Conservation (phyloP, 2,888 invertebrate genomes). For the Laspeyria flexula region DNA sequence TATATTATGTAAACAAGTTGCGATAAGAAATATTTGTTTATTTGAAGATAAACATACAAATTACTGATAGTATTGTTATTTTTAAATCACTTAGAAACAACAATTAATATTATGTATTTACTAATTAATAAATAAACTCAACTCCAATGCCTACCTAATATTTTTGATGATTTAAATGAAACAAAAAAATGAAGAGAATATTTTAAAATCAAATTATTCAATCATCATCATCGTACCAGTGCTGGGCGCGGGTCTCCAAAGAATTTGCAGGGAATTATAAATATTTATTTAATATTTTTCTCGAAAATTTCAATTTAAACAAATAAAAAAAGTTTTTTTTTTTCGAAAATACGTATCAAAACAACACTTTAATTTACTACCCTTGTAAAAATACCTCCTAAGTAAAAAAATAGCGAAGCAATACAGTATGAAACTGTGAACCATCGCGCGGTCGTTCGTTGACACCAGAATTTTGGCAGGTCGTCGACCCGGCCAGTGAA, state of each 20-base stretch:
- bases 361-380: neutral
- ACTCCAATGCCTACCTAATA: too few relatives aligned
- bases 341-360: neutral
- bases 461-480: constrained; percentile 74
- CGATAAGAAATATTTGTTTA: neutral
- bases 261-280: too few relatives aligned
- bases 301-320: neutral
- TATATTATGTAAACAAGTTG: neutral
- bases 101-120: too few relatives aligned
- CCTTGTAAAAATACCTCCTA: constrained; percentile 9
- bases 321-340: neutral
- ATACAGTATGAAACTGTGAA: constrained; percentile 7
- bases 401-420: constrained; percentile 36
- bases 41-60: neutral
- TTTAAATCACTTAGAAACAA: too few relatives aligned
- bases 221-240: too few relatives aligned
- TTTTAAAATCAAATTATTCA: too few relatives aligned
- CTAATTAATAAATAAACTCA: too few relatives aligned
- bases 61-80: neutral
- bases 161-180: too few relatives aligned
- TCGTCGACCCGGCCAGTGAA: constrained; percentile 67
- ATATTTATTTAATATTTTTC: neutral
- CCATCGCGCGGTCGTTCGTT: constrained; percentile 66
- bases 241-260: too few relatives aligned
- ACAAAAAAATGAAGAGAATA: too few relatives aligned